These are phyloP conservation scores for Ectemnius cavifrons DNA, from an alignment of 2,888 invertebrate genomes.

Conservation along the genomic window DNA sequence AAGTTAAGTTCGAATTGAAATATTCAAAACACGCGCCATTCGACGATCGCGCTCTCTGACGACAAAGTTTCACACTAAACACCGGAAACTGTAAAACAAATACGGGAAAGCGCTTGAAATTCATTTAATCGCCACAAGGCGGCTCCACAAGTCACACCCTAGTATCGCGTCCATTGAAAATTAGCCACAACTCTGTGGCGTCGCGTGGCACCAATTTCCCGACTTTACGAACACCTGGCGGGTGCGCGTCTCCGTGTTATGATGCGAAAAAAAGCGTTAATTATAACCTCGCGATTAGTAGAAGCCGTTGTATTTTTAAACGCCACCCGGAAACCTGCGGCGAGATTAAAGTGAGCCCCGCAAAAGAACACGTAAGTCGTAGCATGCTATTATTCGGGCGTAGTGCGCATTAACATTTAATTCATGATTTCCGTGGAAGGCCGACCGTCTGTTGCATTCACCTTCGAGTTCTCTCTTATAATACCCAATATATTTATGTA, in stretches of 20 bases:
- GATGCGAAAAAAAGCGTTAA: constrained; percentile 63
- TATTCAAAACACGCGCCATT: too few relatives aligned
- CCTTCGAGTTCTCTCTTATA: neutral
- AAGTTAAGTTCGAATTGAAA: too few relatives aligned
- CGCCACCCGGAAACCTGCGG: constrained; percentile 32
- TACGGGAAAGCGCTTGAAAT: too few relatives aligned
- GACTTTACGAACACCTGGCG: constrained; percentile 56
- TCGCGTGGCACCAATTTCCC: constrained; percentile 60
- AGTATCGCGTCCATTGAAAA: neutral
- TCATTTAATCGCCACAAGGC: too few relatives aligned
- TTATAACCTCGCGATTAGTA: constrained; percentile 65
- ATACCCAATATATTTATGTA: neutral
- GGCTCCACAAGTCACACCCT: too few relatives aligned
- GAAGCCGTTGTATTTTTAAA: constrained; percentile 60
- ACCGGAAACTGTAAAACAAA: too few relatives aligned
- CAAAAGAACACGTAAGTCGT: constrained; percentile 43
- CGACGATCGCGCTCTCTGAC: too few relatives aligned
- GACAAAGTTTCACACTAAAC: too few relatives aligned
- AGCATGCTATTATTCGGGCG: constrained; percentile 11
- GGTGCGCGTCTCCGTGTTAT: constrained; percentile 56
- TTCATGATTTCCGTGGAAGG: constrained; percentile 25
- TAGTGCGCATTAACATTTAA: constrained; percentile 26
- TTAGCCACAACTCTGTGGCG: too few relatives aligned
- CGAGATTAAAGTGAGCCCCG: constrained; percentile 26
- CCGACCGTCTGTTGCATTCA: neutral